Evolutionary conservation across 2,888 invertebrate genomes (phyloP).

Genomic region (Salpingus planirostris): DNA sequence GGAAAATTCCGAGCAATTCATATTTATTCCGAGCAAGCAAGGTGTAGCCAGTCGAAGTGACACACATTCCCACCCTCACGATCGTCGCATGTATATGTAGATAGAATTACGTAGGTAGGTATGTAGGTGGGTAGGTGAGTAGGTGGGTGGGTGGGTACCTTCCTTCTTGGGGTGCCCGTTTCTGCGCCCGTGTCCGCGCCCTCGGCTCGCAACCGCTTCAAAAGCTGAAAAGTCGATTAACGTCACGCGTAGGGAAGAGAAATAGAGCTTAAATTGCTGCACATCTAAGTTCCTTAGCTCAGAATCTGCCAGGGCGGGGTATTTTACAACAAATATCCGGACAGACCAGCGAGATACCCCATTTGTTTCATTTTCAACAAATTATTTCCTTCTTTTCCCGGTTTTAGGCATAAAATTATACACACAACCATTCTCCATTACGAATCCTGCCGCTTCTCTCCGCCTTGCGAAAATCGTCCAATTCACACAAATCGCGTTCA

Average conservation of each 20-base stretch:
- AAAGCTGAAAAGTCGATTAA: slow-evolving; percentile 42
- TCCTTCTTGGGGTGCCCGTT: too few relatives aligned
- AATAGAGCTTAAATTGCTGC: slow-evolving; percentile 43
- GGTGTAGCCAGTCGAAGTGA: slow-evolving; percentile 16
- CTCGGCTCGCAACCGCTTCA: slow-evolving; percentile 31
- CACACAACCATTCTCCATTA: slow-evolving; percentile 2
- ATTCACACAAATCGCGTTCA: too few relatives aligned
- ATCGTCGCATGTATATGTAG: too few relatives aligned
- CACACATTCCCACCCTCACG: slow-evolving; percentile 25
- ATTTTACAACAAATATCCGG: slow-evolving; percentile 37
- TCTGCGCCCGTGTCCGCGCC: too few relatives aligned
- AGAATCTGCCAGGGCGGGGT: slow-evolving; percentile 34
- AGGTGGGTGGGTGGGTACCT: too few relatives aligned
- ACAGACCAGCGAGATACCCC: slow-evolving; percentile 31
- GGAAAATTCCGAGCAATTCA: slow-evolving; percentile 23
- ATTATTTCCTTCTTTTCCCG: slow-evolving; percentile 24
- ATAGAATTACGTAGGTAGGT: too few relatives aligned
- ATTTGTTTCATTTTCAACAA: slow-evolving; percentile 35
- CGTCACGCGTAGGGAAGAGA: slow-evolving; percentile 41
- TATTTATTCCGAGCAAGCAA: slow-evolving; percentile 19
- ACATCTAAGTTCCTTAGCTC: slow-evolving; percentile 39
- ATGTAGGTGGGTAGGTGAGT: too few relatives aligned
- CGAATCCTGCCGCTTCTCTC: too few relatives aligned
- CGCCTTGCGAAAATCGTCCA: too few relatives aligned
- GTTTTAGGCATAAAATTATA: slow-evolving; percentile 7